Evolutionary conservation across 2,888 invertebrate genomes (phyloP), one percentile per base, ranked within the genome.

Genomic region (Eupithecia subfuscata): DNA sequence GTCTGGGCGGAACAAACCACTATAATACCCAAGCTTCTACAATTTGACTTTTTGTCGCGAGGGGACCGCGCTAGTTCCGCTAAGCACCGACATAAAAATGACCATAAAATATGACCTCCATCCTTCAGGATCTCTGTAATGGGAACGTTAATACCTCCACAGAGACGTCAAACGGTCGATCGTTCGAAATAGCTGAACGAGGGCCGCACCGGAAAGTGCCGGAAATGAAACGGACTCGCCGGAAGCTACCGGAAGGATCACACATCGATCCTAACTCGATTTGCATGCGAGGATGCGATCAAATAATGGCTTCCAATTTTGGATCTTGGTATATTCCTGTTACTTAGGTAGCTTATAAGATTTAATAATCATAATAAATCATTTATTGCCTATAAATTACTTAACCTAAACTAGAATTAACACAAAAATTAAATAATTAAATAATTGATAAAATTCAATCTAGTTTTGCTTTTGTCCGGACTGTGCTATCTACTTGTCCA

Each of bases 211-310:
- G 90, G 89, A 89, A 89, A 90, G 73, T 25, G 14, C 69, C 67
- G 90, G 89, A 89, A 89, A 90, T 89, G 86, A 89, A 84, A 80
- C 79, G 85, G 40, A 67, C 37, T 67, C 65, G 11, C 40, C 65
- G 65, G 65, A 81, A 79, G 83, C 84, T 83, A 83, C 79, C 82
- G 82, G 83, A 84, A 75, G 75, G 71, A 75, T 75, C 77, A 65
- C 70, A n/a, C 73, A 73, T 77, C 68, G 73, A 75, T 77, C 72
- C 75, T 71, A 75, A 77, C 75, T 69, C 75, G 52, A 75, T 75
- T 71, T 77, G 75, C 70, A 75, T 75, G 72, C 63, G 72, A 70
- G 72, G 56, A 74, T 64, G 60, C 73, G 73, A 76, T 76, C 34
- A 34, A 34, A 34, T 34, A 34, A 64, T 14, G 43, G 22, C 0